Evolutionary conservation across 1,140 invertebrate species (phyloP).

Genomic region (Amphibalanus amphitrite): DNA sequence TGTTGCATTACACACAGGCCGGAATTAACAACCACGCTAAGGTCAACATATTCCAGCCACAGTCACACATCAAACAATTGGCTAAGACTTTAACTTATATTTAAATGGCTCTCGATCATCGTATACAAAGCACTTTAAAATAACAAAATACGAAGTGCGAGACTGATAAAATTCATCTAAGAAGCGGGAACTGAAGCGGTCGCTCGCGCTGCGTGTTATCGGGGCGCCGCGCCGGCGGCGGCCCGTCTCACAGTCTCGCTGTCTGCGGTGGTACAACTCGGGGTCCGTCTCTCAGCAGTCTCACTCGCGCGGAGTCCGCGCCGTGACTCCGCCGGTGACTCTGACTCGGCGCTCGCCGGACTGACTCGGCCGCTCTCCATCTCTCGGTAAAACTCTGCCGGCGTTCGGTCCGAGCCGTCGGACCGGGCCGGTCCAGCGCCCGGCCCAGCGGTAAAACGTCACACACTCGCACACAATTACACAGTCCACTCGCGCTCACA

Average conservation of each 20-base stretch:
- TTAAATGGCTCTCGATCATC: neutral
- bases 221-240: no score
- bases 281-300: no score
- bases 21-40: no score
- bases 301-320: neutral
- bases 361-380: neutral
- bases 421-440: no score
- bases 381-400: neutral
- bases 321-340: neutral
- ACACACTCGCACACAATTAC: no score
- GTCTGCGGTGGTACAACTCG: no score
- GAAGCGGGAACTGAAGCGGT: neutral
- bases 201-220: neutral
- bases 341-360: neutral
- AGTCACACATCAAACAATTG: neutral
- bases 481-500: no score
- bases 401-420: no score
- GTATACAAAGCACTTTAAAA: constrained; percentile 2
- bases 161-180: neutral
- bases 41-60: neutral
- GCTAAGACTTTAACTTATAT: neutral
- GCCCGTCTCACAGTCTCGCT: no score
- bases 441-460: no score
- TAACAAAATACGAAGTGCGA: constrained; percentile 1
- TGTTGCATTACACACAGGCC: no score